Evolutionary conservation across 2,797 vertebrate genomes (phyloP), one percentile per base, ranked within the genome.

Genomic region (Sebastes hubbsi): DNA sequence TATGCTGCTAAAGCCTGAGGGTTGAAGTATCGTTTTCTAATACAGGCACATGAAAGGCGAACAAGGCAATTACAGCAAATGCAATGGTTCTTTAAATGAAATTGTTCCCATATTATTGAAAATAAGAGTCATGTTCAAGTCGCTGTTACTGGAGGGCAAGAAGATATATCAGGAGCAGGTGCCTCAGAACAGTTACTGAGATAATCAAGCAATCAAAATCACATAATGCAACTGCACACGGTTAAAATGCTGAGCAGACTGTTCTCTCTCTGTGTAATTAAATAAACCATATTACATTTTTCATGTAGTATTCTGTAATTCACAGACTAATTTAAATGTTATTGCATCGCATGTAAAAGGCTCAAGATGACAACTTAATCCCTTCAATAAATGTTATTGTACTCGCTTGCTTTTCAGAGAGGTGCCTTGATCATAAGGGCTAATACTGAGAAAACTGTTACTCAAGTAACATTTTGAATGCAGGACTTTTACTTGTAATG

Each of bases 11-110:
- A 52, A 42, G 67, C 70, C 78, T 63, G 67, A 20, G 56, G 63
- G 64, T 9, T 73, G 65, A 77, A 56, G 8, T 63, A 58, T 77
- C 25, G 29, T 52, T 55, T 87, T 81, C 79, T 7, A 83, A 76
- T 65, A 56, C 52, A 78, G 61, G 29, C 16, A 56, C 52, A 66
- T 65, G 59, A 82, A 63, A 78, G 59, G 65, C 22, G 78, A 70
- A 38, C 66, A 52, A 69, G 27, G 55, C 67, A 72, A 75, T 82
- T 11, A 58, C 32, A 73, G 55, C n/a, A 27, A 70, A 46, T 67
- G 46, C 79, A 71, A 82, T 83, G 68, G 46, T 56, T 81, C 74
- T 64, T 77, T 69, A 58, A 80, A 84, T 88, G 42, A 78, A 78
- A 79, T 27, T 77, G 54, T 65, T 60, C 29, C n/a, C 62, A 56